A percentile compares a stretch with the other conserved stretches of the same genome.
phyloP scores from a whole-genome alignment of 1,140 invertebrate genomes.

The Drosophila kikkawai region DNA sequence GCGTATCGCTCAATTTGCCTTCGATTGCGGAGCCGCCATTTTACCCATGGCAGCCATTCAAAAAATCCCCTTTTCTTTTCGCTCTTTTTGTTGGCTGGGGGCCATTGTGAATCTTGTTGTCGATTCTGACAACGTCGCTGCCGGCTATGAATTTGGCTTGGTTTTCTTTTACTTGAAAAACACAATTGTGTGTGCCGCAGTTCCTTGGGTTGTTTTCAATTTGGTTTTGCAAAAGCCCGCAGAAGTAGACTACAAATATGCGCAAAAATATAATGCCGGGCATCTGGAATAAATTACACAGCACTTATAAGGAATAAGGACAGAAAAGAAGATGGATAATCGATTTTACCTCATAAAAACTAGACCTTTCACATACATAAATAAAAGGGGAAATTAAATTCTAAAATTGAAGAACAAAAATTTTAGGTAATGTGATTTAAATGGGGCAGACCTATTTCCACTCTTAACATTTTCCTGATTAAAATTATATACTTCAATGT shows the following conservation, averaged over 20 bases:
- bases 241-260: constrained; percentile 33
- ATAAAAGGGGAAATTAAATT: not conserved
- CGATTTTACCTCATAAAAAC: not conserved
- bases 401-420: not conserved
- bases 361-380: not conserved
- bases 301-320: not conserved
- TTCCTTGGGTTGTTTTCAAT: constrained; percentile 13
- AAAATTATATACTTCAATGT: not conserved
- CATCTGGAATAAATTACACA: constrained; percentile 1
- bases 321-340: not conserved
- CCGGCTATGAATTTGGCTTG: constrained; percentile 29
- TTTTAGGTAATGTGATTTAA: not conserved
- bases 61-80: constrained; percentile 30
- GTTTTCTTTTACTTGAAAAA: constrained; percentile 34
- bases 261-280: constrained; percentile 1
- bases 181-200: constrained; percentile 20
- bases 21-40: constrained; percentile 50
- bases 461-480: not conserved
- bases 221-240: constrained; percentile 4
- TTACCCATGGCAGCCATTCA: constrained; percentile 50
- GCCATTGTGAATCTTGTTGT: constrained; percentile 42
- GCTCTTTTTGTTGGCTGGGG: constrained; percentile 25
- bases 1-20: constrained; percentile 52
- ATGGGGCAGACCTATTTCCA: not conserved
- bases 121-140: constrained; percentile 43